Base-by-base conservation (phyloP, 2,888 invertebrate species). In the Drosophila seclusa region DNA sequence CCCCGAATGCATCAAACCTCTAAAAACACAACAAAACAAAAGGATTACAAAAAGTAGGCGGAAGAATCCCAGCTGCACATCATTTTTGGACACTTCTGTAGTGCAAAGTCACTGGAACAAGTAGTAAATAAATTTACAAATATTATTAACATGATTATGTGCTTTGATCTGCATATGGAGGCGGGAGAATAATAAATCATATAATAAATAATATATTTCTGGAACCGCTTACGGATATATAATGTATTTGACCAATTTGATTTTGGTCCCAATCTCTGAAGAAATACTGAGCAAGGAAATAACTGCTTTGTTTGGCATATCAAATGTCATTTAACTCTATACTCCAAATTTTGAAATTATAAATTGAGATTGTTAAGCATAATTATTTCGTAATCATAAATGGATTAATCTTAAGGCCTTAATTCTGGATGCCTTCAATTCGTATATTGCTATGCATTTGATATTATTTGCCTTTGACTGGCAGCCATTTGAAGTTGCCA, bases 11-110 rank as follows among this genome's bases (percentile, higher is more conserved):
- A 52, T 54, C 52, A 40, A 45, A 8, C 13, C 13, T 27, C 7
- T 4, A n/a, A 53, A n/a, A 38, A 10, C 63, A 38, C 40, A 34
- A 48, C 38, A 36, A 50, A 5, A 16, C 61, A n/a, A 27, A 8
- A 55, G 52, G 34, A 60, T 69, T 49, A 53, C 29, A 29, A 52
- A 61, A 48, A 42, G 34, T 49, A 65, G 52, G 29, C 45, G 58
- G 1, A 18, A 11, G 24, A 24, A 50, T 21, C n/a, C 57, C 29
- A 38, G 18, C 27, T 38, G 54, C 54, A 55, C 38, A 40, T n/a
- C 4, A 38, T 11, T 55, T 8, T 6, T 16, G 8, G 13, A n/a
- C 24, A 34, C 34, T 21, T 21, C 29, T 10, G 13, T 24, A 10
- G 18, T 2, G n/a, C 11, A 13, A 21, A 21, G 21, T 13, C 21